Evolutionary conservation across 2,888 invertebrate genomes (phyloP), one percentile per base, ranked within the genome.

Genomic region (Hartigia nigra): DNA sequence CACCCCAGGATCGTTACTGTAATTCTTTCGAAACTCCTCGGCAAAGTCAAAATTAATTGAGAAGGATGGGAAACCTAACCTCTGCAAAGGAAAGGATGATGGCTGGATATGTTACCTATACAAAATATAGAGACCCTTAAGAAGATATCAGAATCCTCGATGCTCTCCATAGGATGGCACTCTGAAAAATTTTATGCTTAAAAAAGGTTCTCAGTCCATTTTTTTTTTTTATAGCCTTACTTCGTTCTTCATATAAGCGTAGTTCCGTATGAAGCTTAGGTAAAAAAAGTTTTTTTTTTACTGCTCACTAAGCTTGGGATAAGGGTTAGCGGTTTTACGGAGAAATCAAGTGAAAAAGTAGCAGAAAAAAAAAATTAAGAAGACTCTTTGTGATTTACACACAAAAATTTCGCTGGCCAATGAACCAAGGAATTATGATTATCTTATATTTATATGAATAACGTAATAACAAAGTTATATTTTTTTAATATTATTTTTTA

Each of bases 391-490:
- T 5, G 14, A 55, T 9, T 55, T 23, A 1, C 23, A 0, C 23
- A 55, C 14, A 55, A 55, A 4, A 34, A n/a, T n/a, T 55, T 23
- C 9, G 1, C 23, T 0, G 14, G 14, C 34, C 70, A 78, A 78
- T 55, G 78, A 75, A 76, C 39, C 55, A 75, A n/a, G 76, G 76
- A 78, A 78, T 78, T 70, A 78, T 78, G 12, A 55, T 31, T n/a
- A 34, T 14, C 74, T 12, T 12, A 39, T 75, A 76, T 72, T 76
- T 70, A n/a, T n/a, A n/a, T n/a, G n/a, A n/a, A n/a, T n/a, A n/a
- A n/a, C n/a, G n/a, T n/a, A n/a, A n/a, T n/a, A n/a, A n/a, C n/a
- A n/a, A n/a, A n/a, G n/a, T n/a, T n/a, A n/a, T n/a, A n/a, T n/a
- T n/a, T n/a, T n/a, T n/a, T n/a, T n/a, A n/a, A n/a, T n/a, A n/a